phyloP scores from a whole-genome alignment of 2,113 vertebrate species.

The Panurus biarmicus region DNA sequence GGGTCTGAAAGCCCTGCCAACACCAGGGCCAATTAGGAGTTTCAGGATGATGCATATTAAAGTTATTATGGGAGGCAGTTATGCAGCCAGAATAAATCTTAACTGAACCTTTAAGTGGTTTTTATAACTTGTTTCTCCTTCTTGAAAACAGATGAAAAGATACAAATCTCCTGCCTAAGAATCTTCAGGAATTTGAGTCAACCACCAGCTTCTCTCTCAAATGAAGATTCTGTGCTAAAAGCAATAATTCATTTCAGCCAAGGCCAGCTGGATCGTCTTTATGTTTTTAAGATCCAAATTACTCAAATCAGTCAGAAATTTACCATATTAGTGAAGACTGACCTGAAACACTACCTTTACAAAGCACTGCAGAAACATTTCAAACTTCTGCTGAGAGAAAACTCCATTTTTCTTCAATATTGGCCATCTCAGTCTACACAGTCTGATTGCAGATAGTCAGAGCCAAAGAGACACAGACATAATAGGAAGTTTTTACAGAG shows the following conservation, averaged over 20 bases:
- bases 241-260: neutral
- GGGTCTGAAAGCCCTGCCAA: constrained; percentile 61
- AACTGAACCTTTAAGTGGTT: constrained; percentile 56
- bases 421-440: neutral
- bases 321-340: neutral
- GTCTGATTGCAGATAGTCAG: neutral
- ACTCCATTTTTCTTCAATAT: neutral
- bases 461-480: neutral
- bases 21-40: constrained; percentile 59
- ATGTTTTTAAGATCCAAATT: neutral
- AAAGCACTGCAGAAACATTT: neutral
- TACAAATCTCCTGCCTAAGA: constrained; percentile 3
- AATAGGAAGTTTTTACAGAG: neutral
- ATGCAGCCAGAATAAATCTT: constrained; percentile 66
- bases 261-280: neutral
- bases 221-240: neutral
- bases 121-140: constrained; percentile 51
- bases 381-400: neutral
- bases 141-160: constrained; percentile 45
- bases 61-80: constrained; percentile 64
- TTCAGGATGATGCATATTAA: constrained; percentile 65
- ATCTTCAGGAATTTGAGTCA: constrained; percentile 20
- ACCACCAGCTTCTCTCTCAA: neutral
- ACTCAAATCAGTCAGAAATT: neutral
- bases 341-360: neutral